Percentiles rank a stretch among this genome's conserved stretches.
phyloP scores from a whole-genome alignment of 2,888 invertebrate species.

The Trisateles emortualis region DNA sequence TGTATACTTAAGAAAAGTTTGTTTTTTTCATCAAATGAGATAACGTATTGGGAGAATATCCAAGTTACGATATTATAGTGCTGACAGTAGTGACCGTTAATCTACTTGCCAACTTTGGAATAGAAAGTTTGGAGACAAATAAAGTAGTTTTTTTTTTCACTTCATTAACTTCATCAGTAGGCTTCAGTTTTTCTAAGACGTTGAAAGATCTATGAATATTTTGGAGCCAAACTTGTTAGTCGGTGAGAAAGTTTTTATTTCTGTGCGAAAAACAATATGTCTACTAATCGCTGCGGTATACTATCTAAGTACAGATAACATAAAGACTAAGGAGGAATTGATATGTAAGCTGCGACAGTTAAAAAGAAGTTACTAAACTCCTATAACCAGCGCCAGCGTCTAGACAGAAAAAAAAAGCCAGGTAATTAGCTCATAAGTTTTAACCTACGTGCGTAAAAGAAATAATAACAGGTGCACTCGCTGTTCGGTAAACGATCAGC shows the following conservation, averaged over 20 bases:
- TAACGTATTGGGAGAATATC: constrained; percentile 24
- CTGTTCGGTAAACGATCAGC: too few species aligned
- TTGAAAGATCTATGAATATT: constrained; percentile 26
- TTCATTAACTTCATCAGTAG: constrained; percentile 37
- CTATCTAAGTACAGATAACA: too few species aligned
- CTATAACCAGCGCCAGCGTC: constrained; percentile 23
- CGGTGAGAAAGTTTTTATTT: too few species aligned
- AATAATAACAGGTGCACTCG: constrained; percentile 15
- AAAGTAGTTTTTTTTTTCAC: constrained; percentile 36
- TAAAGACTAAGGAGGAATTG: too few species aligned
- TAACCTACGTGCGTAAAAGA: constrained; percentile 16
- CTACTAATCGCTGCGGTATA: too few species aligned
- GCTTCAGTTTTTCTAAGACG: constrained; percentile 33
- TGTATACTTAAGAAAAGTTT: constrained; percentile 34
- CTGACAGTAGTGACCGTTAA: constrained; percentile 28
- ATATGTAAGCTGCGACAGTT: constrained; percentile 3
- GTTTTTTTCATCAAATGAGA: constrained; percentile 38
- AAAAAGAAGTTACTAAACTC: constrained; percentile 17
- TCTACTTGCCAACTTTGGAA: constrained; percentile 38
- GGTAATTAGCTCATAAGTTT: not conserved
- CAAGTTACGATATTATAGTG: constrained; percentile 38
- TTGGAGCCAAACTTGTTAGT: too few species aligned
- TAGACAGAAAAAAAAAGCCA: constrained; percentile 28
- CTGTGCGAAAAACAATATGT: too few species aligned
- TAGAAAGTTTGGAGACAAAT: constrained; percentile 40